phyloP scores from a whole-genome alignment of 2,888 invertebrate species.

The Cosmopolites sordidus region DNA sequence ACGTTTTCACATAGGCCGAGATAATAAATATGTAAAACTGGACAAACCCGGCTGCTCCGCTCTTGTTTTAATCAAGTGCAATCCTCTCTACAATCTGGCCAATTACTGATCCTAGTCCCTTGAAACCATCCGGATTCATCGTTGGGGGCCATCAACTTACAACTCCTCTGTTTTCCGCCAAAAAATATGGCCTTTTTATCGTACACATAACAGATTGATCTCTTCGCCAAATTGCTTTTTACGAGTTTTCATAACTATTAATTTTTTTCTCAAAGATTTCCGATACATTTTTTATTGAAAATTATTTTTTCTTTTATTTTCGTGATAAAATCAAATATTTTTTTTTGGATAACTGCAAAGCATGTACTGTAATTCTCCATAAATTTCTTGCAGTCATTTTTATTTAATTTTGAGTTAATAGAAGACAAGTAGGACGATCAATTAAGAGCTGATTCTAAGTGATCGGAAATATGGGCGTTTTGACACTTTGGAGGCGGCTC shows the following conservation, averaged over 20 bases:
- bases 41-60: conserved; percentile 23
- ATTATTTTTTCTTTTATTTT: too few species aligned
- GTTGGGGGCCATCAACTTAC: conserved; percentile 33
- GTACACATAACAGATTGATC: background rate
- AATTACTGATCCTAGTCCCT: conserved; percentile 39
- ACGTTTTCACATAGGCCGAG: conserved; percentile 6
- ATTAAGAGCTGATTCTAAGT: background rate
- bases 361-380: background rate
- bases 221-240: background rate
- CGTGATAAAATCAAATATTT: too few species aligned
- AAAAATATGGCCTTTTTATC: background rate
- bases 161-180: conserved; percentile 15
- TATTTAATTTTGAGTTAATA: background rate
- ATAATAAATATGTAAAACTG: conserved; percentile 25
- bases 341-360: background rate
- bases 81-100: conserved; percentile 40
- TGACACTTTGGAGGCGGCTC: background rate
- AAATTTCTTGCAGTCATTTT: background rate
- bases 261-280: background rate
- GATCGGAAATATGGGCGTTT: background rate
- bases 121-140: conserved; percentile 37
- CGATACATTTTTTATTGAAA: too few species aligned
- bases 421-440: background rate
- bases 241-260: background rate
- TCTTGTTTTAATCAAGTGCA: conserved; percentile 42